Base-by-base conservation (phyloP, 2,797 vertebrate species). In the Trematomus bernacchii region DNA sequence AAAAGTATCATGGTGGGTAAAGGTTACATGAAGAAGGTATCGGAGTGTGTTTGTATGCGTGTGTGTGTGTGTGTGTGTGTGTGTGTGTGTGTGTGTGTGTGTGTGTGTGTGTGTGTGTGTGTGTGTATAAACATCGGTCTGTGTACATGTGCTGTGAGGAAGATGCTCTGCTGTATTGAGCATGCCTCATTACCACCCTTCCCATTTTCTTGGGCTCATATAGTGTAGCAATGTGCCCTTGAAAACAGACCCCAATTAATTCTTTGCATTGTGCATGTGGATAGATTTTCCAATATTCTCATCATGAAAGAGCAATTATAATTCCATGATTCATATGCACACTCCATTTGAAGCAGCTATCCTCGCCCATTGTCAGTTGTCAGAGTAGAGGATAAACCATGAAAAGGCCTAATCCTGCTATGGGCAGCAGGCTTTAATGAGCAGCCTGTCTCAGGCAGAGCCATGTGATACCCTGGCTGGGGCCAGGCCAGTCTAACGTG, bases 231-330 rank as follows among this genome's bases (percentile, higher is more conserved):
- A 91, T 87, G 88, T 89, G 89, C 87, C 92, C 93, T 93, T 93
- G 92, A 92, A 93, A 93, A 92, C 79, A 92, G 87, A 92, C 85
- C 83, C 84, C 91, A 94, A 93, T 94, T 93, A 92, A 92, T 92
- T 87, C 82, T 88, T 87, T 90, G 87, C 87, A 91, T 93, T 90
- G 90, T 88, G 88, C 82, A 70, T 89, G 82, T 81, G 84, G 90
- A 86, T 92, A 90, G 89, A 93, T 94, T 92, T 92, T 92, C 87
- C 85, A 92, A 92, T 93, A 91, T 92, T 89, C 89, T 91, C 90
- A 92, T 94, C 91, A 94, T 92, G 91, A 94, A 94, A 93, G 90
- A 91, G 91, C 91, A 92, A 93, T 94, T 93, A 92, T 93, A 91
- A 93, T 91, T 92, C 92, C 89, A 91, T 89, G 92, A 93, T 92